phyloP scores from a whole-genome alignment of 2,888 invertebrate species.

The Zhuqinia jingwanae region DNA sequence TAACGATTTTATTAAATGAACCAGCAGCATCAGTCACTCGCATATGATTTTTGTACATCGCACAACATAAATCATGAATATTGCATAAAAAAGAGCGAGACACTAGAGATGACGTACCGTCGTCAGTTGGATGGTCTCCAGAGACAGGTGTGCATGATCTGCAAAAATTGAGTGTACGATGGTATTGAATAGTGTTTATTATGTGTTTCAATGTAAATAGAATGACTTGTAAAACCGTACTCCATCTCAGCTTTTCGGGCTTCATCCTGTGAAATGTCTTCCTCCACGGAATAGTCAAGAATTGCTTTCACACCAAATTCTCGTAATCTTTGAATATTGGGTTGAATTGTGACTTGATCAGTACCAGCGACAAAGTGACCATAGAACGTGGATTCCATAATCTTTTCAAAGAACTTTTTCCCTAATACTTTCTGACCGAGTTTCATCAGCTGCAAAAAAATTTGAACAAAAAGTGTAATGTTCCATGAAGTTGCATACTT shows the following conservation, averaged over 20 bases:
- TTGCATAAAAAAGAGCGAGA: background rate
- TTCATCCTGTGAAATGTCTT: constrained; percentile 95
- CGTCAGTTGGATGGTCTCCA: constrained; percentile 67
- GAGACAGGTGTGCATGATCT: constrained; percentile 70
- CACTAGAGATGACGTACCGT: constrained; percentile 47
- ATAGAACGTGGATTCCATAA: constrained; percentile 98
- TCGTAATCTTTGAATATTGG: constrained; percentile 91
- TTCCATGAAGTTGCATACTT: background rate
- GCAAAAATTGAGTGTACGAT: background rate
- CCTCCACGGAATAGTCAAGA: constrained; percentile 99
- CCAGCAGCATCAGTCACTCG: constrained; percentile 48
- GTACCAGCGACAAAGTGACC: constrained; percentile 99
- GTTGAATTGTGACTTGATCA: constrained; percentile 92
- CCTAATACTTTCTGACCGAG: constrained; percentile 88
- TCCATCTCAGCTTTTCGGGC: constrained; percentile 96
- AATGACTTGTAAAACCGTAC: constrained; percentile 82
- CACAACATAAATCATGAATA: background rate
- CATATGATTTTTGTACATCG: constrained; percentile 36
- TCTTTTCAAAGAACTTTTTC: constrained; percentile 88
- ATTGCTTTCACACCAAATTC: constrained; percentile 99
- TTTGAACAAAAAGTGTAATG: constrained; percentile 84
- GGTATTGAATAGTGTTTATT: too few relatives aligned
- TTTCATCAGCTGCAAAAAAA: constrained; percentile 87
- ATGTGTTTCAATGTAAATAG: background rate
- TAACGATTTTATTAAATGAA: constrained; percentile 10